Evolutionary conservation across 1,140 invertebrate genomes (phyloP), one percentile per base, ranked within the genome.

Genomic region (Drosophila orosa): DNA sequence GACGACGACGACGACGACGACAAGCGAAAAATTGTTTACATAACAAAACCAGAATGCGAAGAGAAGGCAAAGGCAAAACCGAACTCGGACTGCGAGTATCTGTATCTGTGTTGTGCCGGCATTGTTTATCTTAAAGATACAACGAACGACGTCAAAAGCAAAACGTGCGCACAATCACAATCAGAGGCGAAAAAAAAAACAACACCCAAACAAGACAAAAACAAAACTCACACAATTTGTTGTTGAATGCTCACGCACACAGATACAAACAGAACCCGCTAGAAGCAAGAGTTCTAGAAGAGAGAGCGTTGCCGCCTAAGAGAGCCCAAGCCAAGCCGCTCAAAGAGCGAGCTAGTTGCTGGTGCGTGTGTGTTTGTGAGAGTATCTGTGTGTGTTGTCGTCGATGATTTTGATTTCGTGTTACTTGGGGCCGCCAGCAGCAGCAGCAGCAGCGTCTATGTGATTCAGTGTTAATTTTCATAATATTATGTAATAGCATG

Each of bases 381-480:
- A 42, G 78, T 72, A 56, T 69, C 44, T 78, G 65, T 72, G 62
- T 65, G 45, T 48, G 45, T 47, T 47, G 47, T 50, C 29, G 54
- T 61, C 74, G 75, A 78, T 87, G 83, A 80, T 83, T 89, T 89
- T 87, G 85, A 89, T 89, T 89, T 85, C 73, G 77, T 54, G 50
- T 87, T 87, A 89, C 84, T 89, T 84, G 76, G 57, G 74, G 60
- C 50, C 77, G 77, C 68, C 81, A 63, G 48, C 48, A 52, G 56
- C 66, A 60, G 72, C 72, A 29, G 25, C 65, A 54, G 59, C 66
- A 61, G 73, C 73, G 78, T 85, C 69, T 61, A 33, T 72, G 82
- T 86, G 81, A 85, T 87, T 87, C 85, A 89, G 85, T 89, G 84
- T 89, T 89, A 89, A 89, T 89, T 89, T 89, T 89, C 85, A 89